These are phyloP conservation scores for Luperina nickerlii DNA, from an alignment of 2,888 invertebrate species.

Conservation along the genomic window DNA sequence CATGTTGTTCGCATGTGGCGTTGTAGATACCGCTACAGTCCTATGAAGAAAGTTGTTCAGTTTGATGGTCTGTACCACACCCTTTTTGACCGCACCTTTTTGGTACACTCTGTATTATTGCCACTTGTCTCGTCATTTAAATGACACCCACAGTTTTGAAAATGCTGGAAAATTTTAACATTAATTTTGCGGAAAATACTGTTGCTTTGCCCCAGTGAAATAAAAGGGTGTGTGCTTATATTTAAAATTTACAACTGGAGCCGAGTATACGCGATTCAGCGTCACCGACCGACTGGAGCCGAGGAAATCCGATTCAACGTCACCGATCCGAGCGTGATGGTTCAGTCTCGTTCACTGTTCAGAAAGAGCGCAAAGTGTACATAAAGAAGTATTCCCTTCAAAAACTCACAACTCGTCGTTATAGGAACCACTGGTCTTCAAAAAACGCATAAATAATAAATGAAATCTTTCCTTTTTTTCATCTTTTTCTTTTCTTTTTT, in stretches of 20 bases:
- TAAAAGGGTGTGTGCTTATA: no score
- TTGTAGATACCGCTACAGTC: no score
- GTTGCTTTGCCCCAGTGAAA: no score
- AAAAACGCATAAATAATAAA: conserved; percentile 39
- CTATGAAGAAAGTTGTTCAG: no score
- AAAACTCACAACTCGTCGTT: background rate
- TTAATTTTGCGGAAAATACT: no score
- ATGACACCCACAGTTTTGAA: background rate
- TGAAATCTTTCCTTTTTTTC: conserved; percentile 23
- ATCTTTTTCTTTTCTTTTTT: no score
- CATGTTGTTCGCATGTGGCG: no score
- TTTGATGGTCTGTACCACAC: no score
- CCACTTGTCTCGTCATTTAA: background rate
- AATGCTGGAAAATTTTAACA: background rate
- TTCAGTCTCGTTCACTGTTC: background rate
- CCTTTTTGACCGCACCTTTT: no score
- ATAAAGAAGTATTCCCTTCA: background rate
- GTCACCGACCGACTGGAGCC: background rate
- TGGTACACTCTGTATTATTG: no score
- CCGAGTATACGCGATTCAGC: background rate
- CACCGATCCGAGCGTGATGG: background rate
- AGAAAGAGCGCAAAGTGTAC: background rate
- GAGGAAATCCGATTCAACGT: background rate
- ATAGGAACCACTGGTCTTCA: background rate
- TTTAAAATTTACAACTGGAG: background rate